phyloP scores from a whole-genome alignment of 2,888 invertebrate genomes.

The Dendrolimus pini region DNA sequence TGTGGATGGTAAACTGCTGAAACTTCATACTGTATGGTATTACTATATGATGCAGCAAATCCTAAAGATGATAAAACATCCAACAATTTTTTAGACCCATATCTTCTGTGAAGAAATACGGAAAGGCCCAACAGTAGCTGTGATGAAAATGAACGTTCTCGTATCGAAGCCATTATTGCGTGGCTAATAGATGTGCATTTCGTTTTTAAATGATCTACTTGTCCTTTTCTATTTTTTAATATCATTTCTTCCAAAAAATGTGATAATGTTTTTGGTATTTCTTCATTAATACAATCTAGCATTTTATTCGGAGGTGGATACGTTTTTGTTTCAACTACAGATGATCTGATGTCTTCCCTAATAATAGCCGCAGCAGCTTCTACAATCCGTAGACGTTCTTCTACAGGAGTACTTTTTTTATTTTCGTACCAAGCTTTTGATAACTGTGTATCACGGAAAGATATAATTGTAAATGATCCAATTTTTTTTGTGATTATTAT shows the following conservation, averaged over 20 bases:
- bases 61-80: no score
- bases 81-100: no score
- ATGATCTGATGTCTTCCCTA: constrained; percentile 37
- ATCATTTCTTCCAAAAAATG: constrained; percentile 32
- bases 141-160: constrained; percentile 7
- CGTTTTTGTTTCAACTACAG: constrained; percentile 29
- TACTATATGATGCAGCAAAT: no score
- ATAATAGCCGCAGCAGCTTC: constrained; percentile 41
- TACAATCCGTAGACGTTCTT: constrained; percentile 30
- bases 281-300: constrained; percentile 21
- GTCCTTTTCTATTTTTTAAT: constrained; percentile 13
- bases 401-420: constrained; percentile 13
- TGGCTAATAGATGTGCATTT: constrained; percentile 36
- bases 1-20: no score
- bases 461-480: constrained; percentile 32
- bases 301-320: constrained; percentile 37
- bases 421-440: constrained; percentile 35
- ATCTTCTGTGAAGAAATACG: no score
- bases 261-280: constrained; percentile 27
- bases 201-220: constrained; percentile 26
- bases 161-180: constrained; percentile 27
- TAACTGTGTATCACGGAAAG: constrained; percentile 34
- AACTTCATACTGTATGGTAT: no score
- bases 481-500: constrained; percentile 25
- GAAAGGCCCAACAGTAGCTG: no score